Base-by-base conservation (phyloP, 2,888 invertebrate genomes). In the Acronicta leporina region DNA sequence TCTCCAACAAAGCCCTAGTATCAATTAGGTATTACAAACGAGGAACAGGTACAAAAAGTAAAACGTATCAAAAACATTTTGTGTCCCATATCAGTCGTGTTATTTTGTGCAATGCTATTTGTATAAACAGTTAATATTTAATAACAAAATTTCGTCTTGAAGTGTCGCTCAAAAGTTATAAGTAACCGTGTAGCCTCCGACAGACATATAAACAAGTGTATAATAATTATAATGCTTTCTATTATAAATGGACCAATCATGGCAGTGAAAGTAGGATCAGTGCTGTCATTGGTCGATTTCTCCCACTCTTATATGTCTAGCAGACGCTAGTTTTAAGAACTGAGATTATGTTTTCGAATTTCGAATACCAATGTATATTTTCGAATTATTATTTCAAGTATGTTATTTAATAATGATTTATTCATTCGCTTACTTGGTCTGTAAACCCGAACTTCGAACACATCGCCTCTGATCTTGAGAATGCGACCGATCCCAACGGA, bases 241-340 rank as follows among this genome's bases (percentile, higher is more conserved):
- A 91, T 87, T 77, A 86, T 89, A 93, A 92, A 94, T 89, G 92
- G 94, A 94, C 94, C 94, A 94, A 94, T 92, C 92, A 94, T 91
- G 94, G 92, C 94, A 94, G 93, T 93, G 93, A 92, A 84, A 79
- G 79, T 85, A 79, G 71, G 74, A 86, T 91, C 93, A 92, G 87
- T 93, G 93, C 90, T 88, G 91, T 92, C 92, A 94, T 93, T 94
- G 94, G 94, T 94, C 94, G 81, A 93, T 92, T 94, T 92, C 85
- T 77, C 86, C 81, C 90, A 89, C 87, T 84, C 88, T 86, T 77
- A 91, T 92, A 92, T 93, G 92, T 91, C 92, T 90, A 92, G 88
- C 93, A 92, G 93, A 92, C 88, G 92, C 93, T 88, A 84, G 64
- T 74, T 75, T 81, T 82, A 88, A 90, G 89, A 92, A 90, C 91